phyloP scores from a whole-genome alignment of 1,140 invertebrate genomes.

The Papilio polyxenes region DNA sequence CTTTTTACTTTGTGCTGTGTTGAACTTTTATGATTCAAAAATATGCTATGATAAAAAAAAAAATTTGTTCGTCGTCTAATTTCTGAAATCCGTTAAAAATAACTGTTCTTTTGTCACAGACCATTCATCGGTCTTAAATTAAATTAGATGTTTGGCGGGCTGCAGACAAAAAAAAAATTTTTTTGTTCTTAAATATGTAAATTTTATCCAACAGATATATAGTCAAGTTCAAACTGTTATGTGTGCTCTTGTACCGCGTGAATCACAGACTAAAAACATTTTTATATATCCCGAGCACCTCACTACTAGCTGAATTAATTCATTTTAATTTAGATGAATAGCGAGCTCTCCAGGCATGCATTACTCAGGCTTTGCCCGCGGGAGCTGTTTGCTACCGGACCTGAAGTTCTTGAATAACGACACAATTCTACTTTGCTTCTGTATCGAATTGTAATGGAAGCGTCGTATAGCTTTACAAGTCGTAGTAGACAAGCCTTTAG shows the following conservation, averaged over 20 bases:
- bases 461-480: neutral
- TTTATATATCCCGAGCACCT: neutral
- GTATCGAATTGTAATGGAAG: neutral
- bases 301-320: neutral
- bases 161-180: no score
- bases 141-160: no score
- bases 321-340: constrained; percentile 18
- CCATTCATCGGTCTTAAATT: no score
- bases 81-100: no score
- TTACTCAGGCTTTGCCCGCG: neutral
- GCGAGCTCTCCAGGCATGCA: neutral
- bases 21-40: neutral
- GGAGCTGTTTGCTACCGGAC: neutral
- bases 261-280: neutral
- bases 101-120: no score
- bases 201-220: no score
- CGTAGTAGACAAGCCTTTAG: neutral
- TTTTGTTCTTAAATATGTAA: no score
- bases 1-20: constrained; percentile 8
- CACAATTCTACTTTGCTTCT: neutral
- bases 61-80: no score
- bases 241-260: neutral
- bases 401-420: neutral
- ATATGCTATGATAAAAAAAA: no score
- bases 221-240: no score